Evolutionary conservation across 2,888 invertebrate genomes (phyloP).

Genomic region (Xanthorhoe designata): DNA sequence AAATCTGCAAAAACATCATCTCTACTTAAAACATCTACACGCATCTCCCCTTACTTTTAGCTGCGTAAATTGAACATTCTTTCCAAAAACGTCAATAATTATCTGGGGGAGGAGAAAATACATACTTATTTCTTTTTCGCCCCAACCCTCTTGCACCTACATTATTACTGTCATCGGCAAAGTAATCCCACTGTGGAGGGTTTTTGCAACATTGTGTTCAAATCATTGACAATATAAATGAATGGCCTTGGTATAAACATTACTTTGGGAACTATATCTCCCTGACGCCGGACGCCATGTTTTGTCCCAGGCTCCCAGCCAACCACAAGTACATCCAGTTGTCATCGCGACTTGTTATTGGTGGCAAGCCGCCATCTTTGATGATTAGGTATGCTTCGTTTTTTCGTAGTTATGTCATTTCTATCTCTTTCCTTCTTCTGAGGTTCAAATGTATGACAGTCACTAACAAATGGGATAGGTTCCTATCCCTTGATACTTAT

Average conservation of each 20-base stretch:
- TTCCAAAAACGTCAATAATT: conserved; percentile 73
- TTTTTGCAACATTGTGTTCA: background rate
- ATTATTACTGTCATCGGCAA: conserved; percentile 33
- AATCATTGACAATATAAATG: no score
- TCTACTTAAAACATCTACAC: conserved; percentile 10
- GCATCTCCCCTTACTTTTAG: conserved; percentile 40
- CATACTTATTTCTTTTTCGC: conserved; percentile 58
- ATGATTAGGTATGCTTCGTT: no score
- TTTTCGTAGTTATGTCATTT: no score
- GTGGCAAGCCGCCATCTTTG: no score
- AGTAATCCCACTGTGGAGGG: conserved; percentile 3
- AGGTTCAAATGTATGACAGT: background rate
- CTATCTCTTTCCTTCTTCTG: no score
- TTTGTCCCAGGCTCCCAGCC: no score
- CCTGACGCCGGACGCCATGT: no score
- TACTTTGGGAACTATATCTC: no score
- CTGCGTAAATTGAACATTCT: conserved; percentile 65
- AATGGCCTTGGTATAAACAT: no score
- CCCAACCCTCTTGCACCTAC: conserved; percentile 51
- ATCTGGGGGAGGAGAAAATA: conserved; percentile 63
- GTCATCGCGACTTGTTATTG: no score
- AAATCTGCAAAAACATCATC: background rate
- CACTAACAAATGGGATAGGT: background rate
- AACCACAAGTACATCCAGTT: no score
- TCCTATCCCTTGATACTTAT: background rate